Evolutionary conservation across 2,888 invertebrate genomes (phyloP).

Genomic region (Drosophila meridionalis): DNA sequence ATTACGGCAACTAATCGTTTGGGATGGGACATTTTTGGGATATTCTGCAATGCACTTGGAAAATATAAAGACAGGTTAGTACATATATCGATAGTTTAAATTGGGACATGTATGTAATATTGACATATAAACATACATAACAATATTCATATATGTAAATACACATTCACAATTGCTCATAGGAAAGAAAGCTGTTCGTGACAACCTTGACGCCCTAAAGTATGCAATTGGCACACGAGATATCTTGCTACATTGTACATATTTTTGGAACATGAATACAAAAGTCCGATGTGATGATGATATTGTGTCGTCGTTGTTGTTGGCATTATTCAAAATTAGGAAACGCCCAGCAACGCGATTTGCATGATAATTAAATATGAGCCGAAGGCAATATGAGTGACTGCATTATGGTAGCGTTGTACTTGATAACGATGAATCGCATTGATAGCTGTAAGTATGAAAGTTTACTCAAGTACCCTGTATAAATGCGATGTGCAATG

Average conservation of each 20-base stretch:
- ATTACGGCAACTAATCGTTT: not conserved
- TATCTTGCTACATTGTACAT: slow-evolving; percentile 7
- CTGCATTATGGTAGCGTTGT: not conserved
- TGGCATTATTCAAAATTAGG: slow-evolving; percentile 11
- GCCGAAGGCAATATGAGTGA: slow-evolving; percentile 32
- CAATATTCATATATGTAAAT: not conserved
- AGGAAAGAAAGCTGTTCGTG: too few relatives aligned
- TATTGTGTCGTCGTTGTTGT: not conserved
- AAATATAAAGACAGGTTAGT: not conserved
- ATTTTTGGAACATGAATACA: slow-evolving; percentile 32
- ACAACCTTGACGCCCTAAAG: slow-evolving; percentile 15
- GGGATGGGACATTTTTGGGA: not conserved
- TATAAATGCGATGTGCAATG: not conserved
- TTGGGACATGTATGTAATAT: not conserved
- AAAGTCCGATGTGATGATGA: not conserved
- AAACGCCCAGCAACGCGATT: slow-evolving; percentile 32
- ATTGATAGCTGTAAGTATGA: slow-evolving; percentile 22
- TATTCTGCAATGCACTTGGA: not conserved
- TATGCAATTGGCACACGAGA: slow-evolving; percentile 21
- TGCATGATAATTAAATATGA: slow-evolving; percentile 28
- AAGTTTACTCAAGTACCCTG: slow-evolving; percentile 1
- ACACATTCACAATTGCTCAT: not conserved
- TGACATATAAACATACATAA: not conserved
- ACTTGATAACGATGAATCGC: slow-evolving; percentile 40
- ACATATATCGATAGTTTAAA: not conserved